These are phyloP conservation scores for Daboia siamensis DNA, from an alignment of 2,113 vertebrate genomes.

Conservation along the genomic window DNA sequence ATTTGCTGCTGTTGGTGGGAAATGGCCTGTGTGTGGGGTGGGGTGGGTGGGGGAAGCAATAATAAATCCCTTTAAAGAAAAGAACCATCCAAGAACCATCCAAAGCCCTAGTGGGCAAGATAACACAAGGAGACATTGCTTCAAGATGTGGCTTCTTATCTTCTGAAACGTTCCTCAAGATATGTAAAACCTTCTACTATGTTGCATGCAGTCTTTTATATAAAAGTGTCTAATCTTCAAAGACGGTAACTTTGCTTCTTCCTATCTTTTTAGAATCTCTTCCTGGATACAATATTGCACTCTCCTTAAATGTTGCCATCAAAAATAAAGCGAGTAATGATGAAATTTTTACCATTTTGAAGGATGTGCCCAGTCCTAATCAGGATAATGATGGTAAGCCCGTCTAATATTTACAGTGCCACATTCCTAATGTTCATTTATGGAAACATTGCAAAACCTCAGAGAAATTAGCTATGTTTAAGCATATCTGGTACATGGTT, in stretches of 20 bases:
- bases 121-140: not conserved
- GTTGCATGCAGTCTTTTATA: not conserved
- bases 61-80: not conserved
- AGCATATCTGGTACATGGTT: not conserved
- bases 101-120: not conserved
- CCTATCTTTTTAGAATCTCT: slow-evolving; percentile 75
- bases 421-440: not conserved
- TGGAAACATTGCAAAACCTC: not conserved
- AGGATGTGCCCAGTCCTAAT: slow-evolving; percentile 95
- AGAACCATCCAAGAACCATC: not conserved
- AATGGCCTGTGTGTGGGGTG: not conserved
- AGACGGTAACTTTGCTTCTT: slow-evolving; percentile 9
- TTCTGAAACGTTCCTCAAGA: not conserved
- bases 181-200: not conserved
- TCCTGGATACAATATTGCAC: slow-evolving; percentile 84
- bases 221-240: not conserved
- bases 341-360: slow-evolving; percentile 90
- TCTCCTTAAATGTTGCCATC: slow-evolving; percentile 86
- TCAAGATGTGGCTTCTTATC: not conserved
- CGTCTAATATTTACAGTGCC: not conserved
- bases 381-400: slow-evolving; percentile 90
- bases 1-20: not conserved
- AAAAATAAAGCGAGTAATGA: slow-evolving; percentile 93
- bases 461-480: not conserved
- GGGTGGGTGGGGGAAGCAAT: not conserved